Percentiles rank a stretch among this genome's conserved stretches.
These are phyloP conservation scores for Nothocercus julius DNA, from an alignment of 2,113 vertebrate species.

Conservation along the genomic window DNA sequence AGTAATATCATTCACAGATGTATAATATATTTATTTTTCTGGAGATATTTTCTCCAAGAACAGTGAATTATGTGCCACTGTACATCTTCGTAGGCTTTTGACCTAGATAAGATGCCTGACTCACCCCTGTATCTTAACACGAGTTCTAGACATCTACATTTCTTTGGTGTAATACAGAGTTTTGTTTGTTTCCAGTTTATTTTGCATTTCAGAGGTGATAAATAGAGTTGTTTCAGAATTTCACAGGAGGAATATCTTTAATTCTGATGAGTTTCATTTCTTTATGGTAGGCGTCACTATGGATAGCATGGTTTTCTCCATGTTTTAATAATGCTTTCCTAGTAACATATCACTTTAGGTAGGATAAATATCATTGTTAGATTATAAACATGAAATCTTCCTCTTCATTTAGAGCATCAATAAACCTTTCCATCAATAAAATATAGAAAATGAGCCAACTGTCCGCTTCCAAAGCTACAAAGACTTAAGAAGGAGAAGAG, in stretches of 20 bases:
- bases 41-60: not conserved
- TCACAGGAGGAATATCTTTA: not conserved
- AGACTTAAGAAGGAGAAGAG: not conserved
- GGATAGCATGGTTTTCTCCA: not conserved
- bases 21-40: not conserved
- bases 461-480: not conserved
- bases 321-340: not conserved
- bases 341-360: not conserved
- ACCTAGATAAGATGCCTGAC: not conserved
- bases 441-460: not conserved
- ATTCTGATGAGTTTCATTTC: not conserved
- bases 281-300: not conserved
- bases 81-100: not conserved
- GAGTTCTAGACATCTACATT: not conserved
- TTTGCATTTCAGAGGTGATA: not conserved
- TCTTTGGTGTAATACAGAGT: not conserved
- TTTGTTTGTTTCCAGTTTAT: not conserved
- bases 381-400: not conserved
- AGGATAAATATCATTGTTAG: not conserved
- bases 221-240: not conserved
- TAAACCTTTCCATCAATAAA: not conserved
- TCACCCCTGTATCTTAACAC: not conserved
- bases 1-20: not conserved
- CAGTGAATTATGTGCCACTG: not conserved
- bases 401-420: not conserved